Evolutionary conservation across 2,888 invertebrate genomes (phyloP), one percentile per base, ranked within the genome.

Genomic region (Scaptomyza reducta): DNA sequence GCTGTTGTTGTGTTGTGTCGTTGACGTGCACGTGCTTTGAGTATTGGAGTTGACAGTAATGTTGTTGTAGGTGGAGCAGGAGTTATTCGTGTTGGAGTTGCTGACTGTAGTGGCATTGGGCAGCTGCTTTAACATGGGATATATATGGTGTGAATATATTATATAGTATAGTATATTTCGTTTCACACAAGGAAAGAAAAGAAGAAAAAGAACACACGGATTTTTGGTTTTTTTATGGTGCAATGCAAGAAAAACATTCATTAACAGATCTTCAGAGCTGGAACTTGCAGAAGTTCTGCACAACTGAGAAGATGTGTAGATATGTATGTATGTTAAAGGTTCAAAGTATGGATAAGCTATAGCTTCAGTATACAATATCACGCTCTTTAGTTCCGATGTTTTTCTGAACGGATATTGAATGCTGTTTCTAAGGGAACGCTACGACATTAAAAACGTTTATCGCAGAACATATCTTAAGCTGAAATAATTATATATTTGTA

Each of bases 21-120:
- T 67, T 54, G 74, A 67, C 81, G 84, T 72, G 89, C 88, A 87
- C 79, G 89, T 84, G 86, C 77, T 82, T 75, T 73, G 76, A 70
- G 71, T 80, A 70, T 74, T 69, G 44, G 69, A 62, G 65, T 73
- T 71, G 38, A 51, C 64, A 56, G 51, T 74, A 60, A 56, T 56
- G 57, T 70, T 74, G 62, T 56, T 56, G 61, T 70, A 51, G 68
- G 69, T 51, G 63, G 67, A 65, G 67, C 63, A 77, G 67, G 68
- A 57, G 47, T 64, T 29, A 16, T 70, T 59, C 59, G 65, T 55
- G 50, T 53, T 72, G 51, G 63, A 56, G 57, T 62, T 71, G 57
- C 47, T 73, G 47, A 61, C 49, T 49, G 62, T 71, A 42, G 62
- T 62, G 45, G 57, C 76, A 66, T 70, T 80, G 54, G 68, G 71